Evolutionary conservation across 2,888 invertebrate genomes (phyloP), one percentile per base, ranked within the genome.

Genomic region (Hirtodrosophila cameraria): DNA sequence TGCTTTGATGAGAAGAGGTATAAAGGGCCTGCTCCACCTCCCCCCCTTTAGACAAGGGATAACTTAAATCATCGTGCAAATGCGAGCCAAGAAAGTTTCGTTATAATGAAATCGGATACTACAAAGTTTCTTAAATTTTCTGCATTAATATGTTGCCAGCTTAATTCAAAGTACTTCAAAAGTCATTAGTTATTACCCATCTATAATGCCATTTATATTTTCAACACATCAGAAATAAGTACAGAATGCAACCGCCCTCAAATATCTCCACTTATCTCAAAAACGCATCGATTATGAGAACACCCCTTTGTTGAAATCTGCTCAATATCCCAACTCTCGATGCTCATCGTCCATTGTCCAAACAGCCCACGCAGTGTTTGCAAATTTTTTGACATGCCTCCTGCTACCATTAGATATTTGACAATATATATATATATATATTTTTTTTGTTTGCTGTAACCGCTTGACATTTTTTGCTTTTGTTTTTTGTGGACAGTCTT

Each of bases 401-500:
- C 52, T 16, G 59, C 52, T 16, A n/a, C 28, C 45, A 23, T 12
- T 12, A 11, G 5, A 23, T 12, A 11, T 53, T 25, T 30, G 23
- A 23, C 23, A 23, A 23, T n/a, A n/a, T n/a, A n/a, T n/a, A n/a
- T n/a, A n/a, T n/a, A n/a, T 36, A 31, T 16, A 39, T 39, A 5
- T 6, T n/a, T 13, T n/a, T 1, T n/a, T 23, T 4, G 11, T 23
- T 31, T n/a, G 16, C 6, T 11, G 18, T 20, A 15, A 20, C 31
- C 18, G 39, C 59, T 61, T 55, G 82, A 62, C 59, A 62, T 49
- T 55, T n/a, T 68, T 70, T 9, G 61, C 52, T 59, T 73, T 81
- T 78, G 70, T 78, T 73, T n/a, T 70, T 58, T 52, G 36, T 18
- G 64, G 58, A 78, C 78, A 62, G 66, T 78, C 35, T 57, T 35